These are phyloP conservation scores for Zygothrica quintamaculata DNA, from an alignment of 2,888 invertebrate species.

Conservation along the genomic window DNA sequence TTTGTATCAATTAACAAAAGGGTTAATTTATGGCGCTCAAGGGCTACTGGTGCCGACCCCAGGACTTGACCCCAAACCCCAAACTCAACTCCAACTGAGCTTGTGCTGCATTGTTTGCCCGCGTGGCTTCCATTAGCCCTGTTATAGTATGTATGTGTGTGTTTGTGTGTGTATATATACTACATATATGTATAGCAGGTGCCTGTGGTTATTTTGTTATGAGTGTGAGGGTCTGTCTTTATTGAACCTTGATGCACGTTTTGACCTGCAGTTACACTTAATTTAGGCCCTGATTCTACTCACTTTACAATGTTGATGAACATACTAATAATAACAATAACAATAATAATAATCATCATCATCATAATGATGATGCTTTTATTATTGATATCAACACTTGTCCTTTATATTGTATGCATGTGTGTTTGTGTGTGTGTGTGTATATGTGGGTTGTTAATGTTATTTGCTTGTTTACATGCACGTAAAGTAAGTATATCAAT, in stretches of 20 bases:
- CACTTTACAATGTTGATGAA: slow-evolving; percentile 9
- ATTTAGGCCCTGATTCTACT: slow-evolving; percentile 35
- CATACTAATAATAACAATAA: slow-evolving; percentile 25
- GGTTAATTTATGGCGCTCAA: slow-evolving; percentile 84
- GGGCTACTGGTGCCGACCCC: slow-evolving; percentile 53
- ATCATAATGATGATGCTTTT: too few species aligned
- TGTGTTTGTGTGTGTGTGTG: slow-evolving; percentile 11
- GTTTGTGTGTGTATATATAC: slow-evolving; percentile 13
- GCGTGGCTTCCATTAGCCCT: slow-evolving; percentile 65
- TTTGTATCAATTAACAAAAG: slow-evolving; percentile 85
- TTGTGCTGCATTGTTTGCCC: slow-evolving; percentile 64
- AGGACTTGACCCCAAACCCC: neutral
- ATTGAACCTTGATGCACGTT: slow-evolving; percentile 48
- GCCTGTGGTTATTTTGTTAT: neutral
- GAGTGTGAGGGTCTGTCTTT: neutral
- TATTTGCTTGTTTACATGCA: slow-evolving; percentile 73
- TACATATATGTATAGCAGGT: neutral
- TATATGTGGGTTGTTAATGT: slow-evolving; percentile 59
- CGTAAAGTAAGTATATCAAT: slow-evolving; percentile 58
- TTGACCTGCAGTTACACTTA: slow-evolving; percentile 78
- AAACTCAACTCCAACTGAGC: slow-evolving; percentile 15
- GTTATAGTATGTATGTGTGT: slow-evolving; percentile 5
- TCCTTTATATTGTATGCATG: slow-evolving; percentile 17
- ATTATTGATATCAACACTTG: slow-evolving; percentile 70
- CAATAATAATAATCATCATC: slow-evolving; percentile 50